These are phyloP conservation scores for Drosophila diplacantha DNA, from an alignment of 2,888 invertebrate genomes.

Conservation along the genomic window DNA sequence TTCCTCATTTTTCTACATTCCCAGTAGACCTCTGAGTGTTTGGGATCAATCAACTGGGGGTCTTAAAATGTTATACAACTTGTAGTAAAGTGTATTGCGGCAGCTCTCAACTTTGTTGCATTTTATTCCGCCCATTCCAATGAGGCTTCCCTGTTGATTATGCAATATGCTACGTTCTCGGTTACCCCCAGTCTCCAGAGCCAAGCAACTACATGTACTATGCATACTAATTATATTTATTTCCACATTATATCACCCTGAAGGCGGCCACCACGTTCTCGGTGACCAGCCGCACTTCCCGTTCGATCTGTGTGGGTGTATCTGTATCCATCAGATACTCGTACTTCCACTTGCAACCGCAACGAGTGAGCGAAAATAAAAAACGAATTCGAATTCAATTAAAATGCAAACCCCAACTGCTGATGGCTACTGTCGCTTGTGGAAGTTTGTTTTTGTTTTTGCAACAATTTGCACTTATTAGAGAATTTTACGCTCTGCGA, in stretches of 20 bases:
- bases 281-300: conserved; percentile 50
- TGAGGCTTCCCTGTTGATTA: conserved; percentile 16
- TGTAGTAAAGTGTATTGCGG: background rate
- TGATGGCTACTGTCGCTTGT: conserved; percentile 10
- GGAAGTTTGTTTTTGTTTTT: conserved; percentile 13
- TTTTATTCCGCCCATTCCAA: conserved; percentile 10
- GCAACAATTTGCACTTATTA: conserved; percentile 62
- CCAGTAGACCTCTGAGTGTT: background rate
- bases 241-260: conserved; percentile 36
- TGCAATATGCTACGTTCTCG: conserved; percentile 9
- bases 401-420: conserved; percentile 60
- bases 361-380: conserved; percentile 12
- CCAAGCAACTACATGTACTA: conserved; percentile 16
- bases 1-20: background rate
- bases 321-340: conserved; percentile 38
- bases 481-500: conserved; percentile 48
- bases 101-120: background rate
- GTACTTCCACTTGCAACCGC: conserved; percentile 38
- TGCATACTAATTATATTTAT: conserved; percentile 29
- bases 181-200: conserved; percentile 5
- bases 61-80: background rate
- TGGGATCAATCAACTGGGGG: background rate
- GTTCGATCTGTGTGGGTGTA: conserved; percentile 49
- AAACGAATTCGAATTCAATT: conserved; percentile 52
- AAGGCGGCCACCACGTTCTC: conserved; percentile 55